Percentiles rank a stretch among this genome's conserved stretches.
Conservation (phyloP, 2,888 invertebrate species). For the Xestia rhomboidea region DNA sequence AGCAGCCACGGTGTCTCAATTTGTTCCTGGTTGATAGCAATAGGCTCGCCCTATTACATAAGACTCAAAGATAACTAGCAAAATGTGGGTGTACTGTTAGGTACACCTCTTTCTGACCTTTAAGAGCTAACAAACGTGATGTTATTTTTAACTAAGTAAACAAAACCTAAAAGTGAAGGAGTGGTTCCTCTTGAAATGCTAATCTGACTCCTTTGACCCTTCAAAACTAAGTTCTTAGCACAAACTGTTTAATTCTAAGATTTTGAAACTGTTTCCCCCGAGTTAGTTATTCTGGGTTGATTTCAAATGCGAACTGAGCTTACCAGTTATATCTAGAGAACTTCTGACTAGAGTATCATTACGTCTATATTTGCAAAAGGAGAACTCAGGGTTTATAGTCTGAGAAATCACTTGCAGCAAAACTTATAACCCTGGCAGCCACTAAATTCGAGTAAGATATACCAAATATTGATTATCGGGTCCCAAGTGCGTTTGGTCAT, state of each 20-base stretch:
- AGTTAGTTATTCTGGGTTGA: conserved; percentile 23
- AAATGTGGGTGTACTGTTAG: background rate
- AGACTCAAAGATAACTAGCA: background rate
- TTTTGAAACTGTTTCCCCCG: conserved; percentile 26
- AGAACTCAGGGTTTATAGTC: background rate
- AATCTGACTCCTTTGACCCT: conserved; percentile 17
- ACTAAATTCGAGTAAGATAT: too few relatives aligned
- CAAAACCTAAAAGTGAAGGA: background rate
- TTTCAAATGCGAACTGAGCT: conserved; percentile 13
- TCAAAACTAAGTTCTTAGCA: conserved; percentile 16
- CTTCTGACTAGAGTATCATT: background rate
- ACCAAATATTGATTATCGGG: background rate
- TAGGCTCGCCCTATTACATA: too few relatives aligned
- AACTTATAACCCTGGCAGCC: background rate
- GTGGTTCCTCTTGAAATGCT: conserved; percentile 17
- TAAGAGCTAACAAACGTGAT: background rate
- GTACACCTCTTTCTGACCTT: background rate
- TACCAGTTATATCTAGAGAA: background rate
- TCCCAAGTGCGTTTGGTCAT: background rate
- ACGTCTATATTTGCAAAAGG: background rate
- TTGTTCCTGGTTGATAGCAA: too few relatives aligned
- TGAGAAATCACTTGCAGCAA: background rate
- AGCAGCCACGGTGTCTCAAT: background rate
- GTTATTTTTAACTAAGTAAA: background rate
- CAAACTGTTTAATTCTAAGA: conserved; percentile 37